Base-by-base conservation (phyloP, 2,113 vertebrate species). In the Chaenocephalus aceratus region DNA sequence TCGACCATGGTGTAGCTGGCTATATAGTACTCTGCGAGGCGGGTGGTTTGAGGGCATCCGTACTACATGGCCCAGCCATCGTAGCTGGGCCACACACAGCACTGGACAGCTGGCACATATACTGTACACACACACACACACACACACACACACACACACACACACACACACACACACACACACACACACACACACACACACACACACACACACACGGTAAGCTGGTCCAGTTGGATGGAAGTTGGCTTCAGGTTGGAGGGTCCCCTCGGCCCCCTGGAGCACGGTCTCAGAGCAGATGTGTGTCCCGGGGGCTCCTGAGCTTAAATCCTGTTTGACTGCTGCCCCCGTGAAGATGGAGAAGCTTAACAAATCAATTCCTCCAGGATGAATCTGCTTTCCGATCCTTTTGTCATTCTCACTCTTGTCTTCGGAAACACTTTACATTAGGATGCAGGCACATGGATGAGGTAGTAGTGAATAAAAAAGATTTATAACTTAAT, bases 311-410 rank as follows among this genome's bases (percentile, higher is more conserved):
- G 80, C 83, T 85, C 57, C 41, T 75, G 45, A 74, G 61, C 70
- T 79, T 80, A 94, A 94, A 92, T 93, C 93, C 91, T 86, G 82
- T 92, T 93, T 83, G 82, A 89, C 87, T 84, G 82, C 79, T 52
- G 79, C 84, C 81, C 60, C 85, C 71, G 51, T 84, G 75, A 93
- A 86, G 87, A 84, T 74, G 77, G 86, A 91, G 87, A 90, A 93
- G 93, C 92, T 94, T 92, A 92, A 92, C 84, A 88, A 93, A 94
- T 93, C 86, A 90, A 90, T 94, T 93, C 90, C 82, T 72, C 59
- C 76, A 83, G 75, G 79, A 88, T 91, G 92, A 92, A 94, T 91
- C 91, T 91, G 77, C 88, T 87, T 74, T 87, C 45, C 9, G 57
- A 88, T 88, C 86, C 87, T 80, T 87, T 89, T 91, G 87, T 92